These are phyloP conservation scores for Baryphthengus martii DNA, from an alignment of 2,113 vertebrate genomes.

Conservation along the genomic window DNA sequence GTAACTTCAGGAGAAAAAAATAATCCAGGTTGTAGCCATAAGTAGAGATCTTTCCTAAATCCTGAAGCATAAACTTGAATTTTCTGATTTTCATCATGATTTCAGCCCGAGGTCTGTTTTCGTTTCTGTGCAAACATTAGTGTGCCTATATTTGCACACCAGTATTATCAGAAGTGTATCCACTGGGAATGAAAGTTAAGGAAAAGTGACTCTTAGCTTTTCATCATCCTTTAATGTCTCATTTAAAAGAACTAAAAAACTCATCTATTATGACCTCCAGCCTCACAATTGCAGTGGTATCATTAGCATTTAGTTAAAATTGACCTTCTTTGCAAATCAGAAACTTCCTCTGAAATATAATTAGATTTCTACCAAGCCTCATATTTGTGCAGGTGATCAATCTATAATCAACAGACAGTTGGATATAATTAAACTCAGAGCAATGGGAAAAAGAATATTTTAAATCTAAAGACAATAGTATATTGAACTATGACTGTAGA, in stretches of 20 bases:
- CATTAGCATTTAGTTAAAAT: not conserved
- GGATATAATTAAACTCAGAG: not conserved
- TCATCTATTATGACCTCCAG: not conserved
- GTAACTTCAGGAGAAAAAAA: not conserved
- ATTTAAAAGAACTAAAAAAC: not conserved
- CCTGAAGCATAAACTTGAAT: not conserved
- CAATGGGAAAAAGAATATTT: not conserved
- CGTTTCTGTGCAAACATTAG: not conserved
- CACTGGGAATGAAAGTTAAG: not conserved
- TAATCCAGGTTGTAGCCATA: not conserved
- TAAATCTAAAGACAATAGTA: not conserved
- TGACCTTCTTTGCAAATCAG: not conserved
- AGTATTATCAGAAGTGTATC: not conserved
- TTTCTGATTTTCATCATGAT: not conserved
- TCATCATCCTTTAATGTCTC: not conserved
- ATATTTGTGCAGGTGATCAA: not conserved
- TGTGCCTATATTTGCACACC: not conserved
- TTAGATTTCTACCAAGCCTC: not conserved
- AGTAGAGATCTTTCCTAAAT: not conserved
- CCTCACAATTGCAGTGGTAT: not conserved
- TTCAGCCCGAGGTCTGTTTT: not conserved
- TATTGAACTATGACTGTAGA: not conserved
- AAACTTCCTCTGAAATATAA: not conserved
- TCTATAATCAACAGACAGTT: not conserved
- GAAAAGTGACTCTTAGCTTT: not conserved